Percentiles rank a stretch among this genome's conserved stretches.
phyloP scores from a whole-genome alignment of 2,888 invertebrate genomes.

The Megalurothrips usitatus region DNA sequence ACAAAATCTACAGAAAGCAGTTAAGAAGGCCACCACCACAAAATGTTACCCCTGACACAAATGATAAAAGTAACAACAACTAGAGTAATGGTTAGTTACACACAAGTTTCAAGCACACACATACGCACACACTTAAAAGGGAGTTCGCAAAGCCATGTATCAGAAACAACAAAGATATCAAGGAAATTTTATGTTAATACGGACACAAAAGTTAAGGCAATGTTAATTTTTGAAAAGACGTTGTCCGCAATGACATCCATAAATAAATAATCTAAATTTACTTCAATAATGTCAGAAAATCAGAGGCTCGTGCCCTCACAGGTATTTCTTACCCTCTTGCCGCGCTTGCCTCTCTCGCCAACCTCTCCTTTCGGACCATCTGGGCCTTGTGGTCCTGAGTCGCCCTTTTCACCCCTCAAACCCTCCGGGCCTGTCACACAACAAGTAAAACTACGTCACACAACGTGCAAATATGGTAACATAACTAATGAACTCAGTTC shows the following conservation, averaged over 20 bases:
- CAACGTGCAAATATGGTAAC: not conserved
- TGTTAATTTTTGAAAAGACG: not conserved
- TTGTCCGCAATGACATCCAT: not conserved
- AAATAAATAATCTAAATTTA: not conserved
- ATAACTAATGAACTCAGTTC: no score
- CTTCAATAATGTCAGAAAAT: conserved; percentile 27
- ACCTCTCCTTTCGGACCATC: conserved; percentile 79
- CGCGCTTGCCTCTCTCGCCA: conserved; percentile 86
- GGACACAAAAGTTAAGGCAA: not conserved
- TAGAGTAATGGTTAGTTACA: not conserved
- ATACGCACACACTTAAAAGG: not conserved
- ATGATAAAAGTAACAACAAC: not conserved
- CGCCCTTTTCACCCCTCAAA: conserved; percentile 73
- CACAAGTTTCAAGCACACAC: not conserved
- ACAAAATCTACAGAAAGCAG: no score
- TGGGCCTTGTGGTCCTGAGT: conserved; percentile 69
- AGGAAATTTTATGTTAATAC: not conserved
- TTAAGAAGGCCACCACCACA: not conserved
- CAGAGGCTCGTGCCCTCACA: not conserved
- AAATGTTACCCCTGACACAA: conserved; percentile 29
- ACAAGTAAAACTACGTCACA: conserved; percentile 4
- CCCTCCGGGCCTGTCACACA: conserved; percentile 41
- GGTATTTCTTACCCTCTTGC: conserved; percentile 76
- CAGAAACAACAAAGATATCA: conserved; percentile 27
- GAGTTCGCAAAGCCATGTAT: conserved; percentile 33